Evolutionary conservation across 2,113 vertebrate genomes (phyloP), one percentile per base, ranked within the genome.

Genomic region (Aspidoscelis tigris): DNA sequence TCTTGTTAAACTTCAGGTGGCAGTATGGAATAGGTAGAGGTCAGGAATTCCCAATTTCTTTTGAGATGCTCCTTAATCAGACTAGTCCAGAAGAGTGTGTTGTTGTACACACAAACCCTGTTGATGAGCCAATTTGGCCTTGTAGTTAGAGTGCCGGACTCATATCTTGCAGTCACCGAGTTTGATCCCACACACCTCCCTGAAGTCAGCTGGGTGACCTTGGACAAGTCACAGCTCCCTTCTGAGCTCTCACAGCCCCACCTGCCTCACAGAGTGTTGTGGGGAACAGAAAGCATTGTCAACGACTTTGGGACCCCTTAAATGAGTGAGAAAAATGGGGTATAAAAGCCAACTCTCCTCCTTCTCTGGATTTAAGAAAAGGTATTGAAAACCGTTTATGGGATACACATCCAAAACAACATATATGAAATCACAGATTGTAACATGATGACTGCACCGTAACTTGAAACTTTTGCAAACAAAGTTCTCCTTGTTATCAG

Each of bases 1-100:
- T 39, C 26, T 5, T 61, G 76, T 84, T 72, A 71, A 78, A 84
- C 71, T 84, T 71, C 39, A 72, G 26, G 64, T 71, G 44, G 18
- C 69, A 83, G 41, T 43, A 18, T 20, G 44, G 47, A 69, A 39
- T 2, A 0, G 70, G 65, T 69, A 20, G 53, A 68, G 73, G 50
- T 26, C 75, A 78, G 39, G 4, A 18, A 47, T 79, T 44, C 16
- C 55, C 43, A 72, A 39, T 26, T 50, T 65, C 41, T 72, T 24
- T 11, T 39, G 24, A n/a, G 14, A 68, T 0, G 1, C 5, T 68
- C 21, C 9, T 76, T 83, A 21, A 26, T 39, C 39, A 41, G 24
- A 24, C 55, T 2, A 18, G 44, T 71, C 44, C 22, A 44, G 41
- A 33, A 18, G 47, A 18, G 41, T 16, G 24, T 79, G 71, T 72